Evolutionary conservation across 2,797 vertebrate genomes (phyloP).

Genomic region (Numenius phaeopus): DNA sequence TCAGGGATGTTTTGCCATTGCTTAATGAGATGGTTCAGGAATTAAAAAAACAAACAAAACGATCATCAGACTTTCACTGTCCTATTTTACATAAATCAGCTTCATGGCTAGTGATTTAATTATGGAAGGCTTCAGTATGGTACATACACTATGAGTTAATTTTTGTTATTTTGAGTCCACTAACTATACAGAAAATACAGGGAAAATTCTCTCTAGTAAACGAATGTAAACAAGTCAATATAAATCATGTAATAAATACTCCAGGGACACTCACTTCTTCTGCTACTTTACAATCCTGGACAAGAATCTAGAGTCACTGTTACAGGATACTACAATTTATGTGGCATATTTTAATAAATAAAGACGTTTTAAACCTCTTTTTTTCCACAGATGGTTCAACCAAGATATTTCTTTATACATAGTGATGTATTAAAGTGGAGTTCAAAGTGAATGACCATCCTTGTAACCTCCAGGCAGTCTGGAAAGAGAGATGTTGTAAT

Average conservation of each 20-base stretch:
- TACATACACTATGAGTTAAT: not conserved
- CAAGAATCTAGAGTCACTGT: not conserved
- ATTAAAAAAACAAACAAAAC: not conserved
- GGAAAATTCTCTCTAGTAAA: not conserved
- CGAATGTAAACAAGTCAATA: not conserved
- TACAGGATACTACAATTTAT: not conserved
- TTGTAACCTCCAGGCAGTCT: not conserved
- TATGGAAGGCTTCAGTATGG: not conserved
- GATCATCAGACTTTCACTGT: not conserved
- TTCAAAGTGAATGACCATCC: not conserved
- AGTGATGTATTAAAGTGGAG: not conserved
- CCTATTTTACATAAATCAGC: not conserved
- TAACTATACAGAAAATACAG: not conserved
- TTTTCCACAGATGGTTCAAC: not conserved
- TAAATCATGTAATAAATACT: not conserved
- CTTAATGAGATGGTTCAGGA: not conserved
- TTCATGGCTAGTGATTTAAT: not conserved
- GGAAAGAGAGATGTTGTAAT: not conserved
- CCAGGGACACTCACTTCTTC: not conserved
- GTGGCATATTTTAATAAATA: not conserved
- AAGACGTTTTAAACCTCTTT: not conserved
- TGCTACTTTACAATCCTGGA: not conserved
- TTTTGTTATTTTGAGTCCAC: not conserved
- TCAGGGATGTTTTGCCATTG: not conserved
- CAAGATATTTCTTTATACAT: not conserved